Percentiles rank a stretch among this genome's conserved stretches.
These are phyloP conservation scores for Cantharis nigra DNA, from an alignment of 2,888 invertebrate species.

Conservation along the genomic window DNA sequence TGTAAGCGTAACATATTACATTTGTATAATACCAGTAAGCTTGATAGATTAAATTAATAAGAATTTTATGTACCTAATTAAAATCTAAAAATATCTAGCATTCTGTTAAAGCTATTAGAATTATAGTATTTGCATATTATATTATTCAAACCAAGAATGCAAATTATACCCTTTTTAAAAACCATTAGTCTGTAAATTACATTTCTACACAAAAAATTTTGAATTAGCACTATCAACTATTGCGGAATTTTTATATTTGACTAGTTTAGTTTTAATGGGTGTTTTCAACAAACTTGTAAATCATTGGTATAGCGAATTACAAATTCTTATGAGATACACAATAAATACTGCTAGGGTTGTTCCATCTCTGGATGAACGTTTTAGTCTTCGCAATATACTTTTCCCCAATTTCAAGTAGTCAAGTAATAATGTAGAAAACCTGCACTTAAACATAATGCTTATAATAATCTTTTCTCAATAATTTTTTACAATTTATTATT, in stretches of 20 bases:
- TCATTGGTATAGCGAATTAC: no score
- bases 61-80: background rate
- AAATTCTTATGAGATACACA: no score
- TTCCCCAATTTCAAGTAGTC: no score
- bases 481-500: no score
- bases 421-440: no score
- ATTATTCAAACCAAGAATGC: background rate
- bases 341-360: no score
- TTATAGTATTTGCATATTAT: background rate
- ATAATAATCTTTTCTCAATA: no score
- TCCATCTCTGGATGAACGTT: no score
- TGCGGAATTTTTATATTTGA: background rate
- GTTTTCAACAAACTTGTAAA: no score
- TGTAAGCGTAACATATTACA: background rate
- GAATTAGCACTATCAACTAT: background rate
- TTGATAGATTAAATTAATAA: background rate
- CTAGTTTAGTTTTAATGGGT: background rate
- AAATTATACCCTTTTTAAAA: background rate
- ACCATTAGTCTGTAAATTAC: background rate
- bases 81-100: background rate
- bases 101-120: background rate
- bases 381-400: no score
- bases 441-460: no score
- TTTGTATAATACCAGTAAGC: background rate
- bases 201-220: background rate